Evolutionary conservation across 2,113 vertebrate species (phyloP), one percentile per base, ranked within the genome.

Genomic region (Neogobius melanostomus): DNA sequence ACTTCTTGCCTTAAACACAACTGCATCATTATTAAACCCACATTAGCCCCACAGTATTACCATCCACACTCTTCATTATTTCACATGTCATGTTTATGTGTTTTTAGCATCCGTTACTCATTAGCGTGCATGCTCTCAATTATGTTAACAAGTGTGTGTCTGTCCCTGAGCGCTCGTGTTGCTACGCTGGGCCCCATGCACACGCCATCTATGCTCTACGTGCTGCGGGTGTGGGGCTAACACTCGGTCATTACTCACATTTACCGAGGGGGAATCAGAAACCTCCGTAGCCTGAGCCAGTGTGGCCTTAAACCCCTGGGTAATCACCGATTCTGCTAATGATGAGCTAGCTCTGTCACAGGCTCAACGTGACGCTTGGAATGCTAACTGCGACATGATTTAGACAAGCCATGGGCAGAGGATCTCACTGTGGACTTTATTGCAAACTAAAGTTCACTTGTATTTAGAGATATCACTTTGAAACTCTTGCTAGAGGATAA

Each of bases 311-410:
- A 62, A 72, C 85, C 82, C 79, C 59, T 77, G 76, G 75, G 80
- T 82, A 82, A 88, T 87, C 79, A 82, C 59, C 83, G 75, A 86
- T 83, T 83, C 80, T 67, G 71, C 79, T 87, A 87, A 88, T 88
- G 85, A 86, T 81, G 80, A 87, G 71, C n/a, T 74, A 74, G 75
- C 71, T 75, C 50, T 48, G 61, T 65, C 68, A 68, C 66, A 65
- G 52, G 62, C 51, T 78, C 54, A 73, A 72, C 72, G 70, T 68
- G 69, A 78, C 54, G 76, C 52, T 65, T 75, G 72, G 75, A 82
- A 83, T 83, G 59, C 69, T 75, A 80, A 80, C 53, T 49, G 69
- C 44, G 59, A 56, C 17, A 16, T 61, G 42, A 61, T 61, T 44
- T 12, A 43, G 36, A 44, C 42, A 44, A 9, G 28, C 36, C 42